These are phyloP conservation scores for Agrochola circellaris DNA, from an alignment of 2,888 invertebrate genomes.

Conservation along the genomic window DNA sequence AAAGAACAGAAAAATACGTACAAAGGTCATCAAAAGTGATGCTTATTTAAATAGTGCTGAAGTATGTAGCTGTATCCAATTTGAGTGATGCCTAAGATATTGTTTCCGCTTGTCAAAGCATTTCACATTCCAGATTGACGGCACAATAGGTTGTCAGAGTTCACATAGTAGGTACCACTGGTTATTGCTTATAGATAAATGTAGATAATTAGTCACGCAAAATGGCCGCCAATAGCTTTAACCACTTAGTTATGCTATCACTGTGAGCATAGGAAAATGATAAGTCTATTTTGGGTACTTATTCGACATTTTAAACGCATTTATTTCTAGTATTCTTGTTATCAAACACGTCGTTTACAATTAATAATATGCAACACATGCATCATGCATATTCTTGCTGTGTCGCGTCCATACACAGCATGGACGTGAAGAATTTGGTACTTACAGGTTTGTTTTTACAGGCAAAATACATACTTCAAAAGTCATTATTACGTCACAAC, in stretches of 20 bases:
- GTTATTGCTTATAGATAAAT: background rate
- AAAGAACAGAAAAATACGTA: too few relatives aligned
- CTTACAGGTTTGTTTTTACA: too few relatives aligned
- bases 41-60: background rate
- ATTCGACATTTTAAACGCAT: background rate
- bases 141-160: slow-evolving; percentile 13
- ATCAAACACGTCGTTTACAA: background rate
- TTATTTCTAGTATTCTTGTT: background rate
- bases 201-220: background rate
- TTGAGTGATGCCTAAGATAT: background rate
- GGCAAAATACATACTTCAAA: too few relatives aligned
- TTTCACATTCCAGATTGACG: slow-evolving; percentile 10
- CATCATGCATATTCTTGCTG: too few relatives aligned
- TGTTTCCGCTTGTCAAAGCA: slow-evolving; percentile 25
- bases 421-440: too few relatives aligned
- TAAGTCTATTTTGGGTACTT: background rate
- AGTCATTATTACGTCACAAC: too few relatives aligned
- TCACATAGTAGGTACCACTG: background rate
- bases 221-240: too few relatives aligned
- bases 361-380: background rate
- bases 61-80: background rate
- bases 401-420: too few relatives aligned
- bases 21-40: too few relatives aligned
- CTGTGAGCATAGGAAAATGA: background rate
- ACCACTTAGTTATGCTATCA: background rate